Evolutionary conservation across 2,797 vertebrate genomes (phyloP), one percentile per base, ranked within the genome.

Genomic region (Pyrocephalus nanus): DNA sequence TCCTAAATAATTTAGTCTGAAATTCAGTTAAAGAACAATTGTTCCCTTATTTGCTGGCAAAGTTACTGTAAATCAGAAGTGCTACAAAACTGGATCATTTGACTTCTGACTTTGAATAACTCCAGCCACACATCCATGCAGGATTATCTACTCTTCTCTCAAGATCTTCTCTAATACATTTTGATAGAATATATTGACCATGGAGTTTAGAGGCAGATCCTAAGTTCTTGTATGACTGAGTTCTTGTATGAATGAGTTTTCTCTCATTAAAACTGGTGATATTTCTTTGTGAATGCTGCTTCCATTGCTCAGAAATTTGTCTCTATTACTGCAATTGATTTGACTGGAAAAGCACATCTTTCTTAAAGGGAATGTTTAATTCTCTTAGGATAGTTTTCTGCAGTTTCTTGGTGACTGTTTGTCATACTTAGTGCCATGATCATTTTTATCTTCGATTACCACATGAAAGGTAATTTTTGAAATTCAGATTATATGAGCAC

Each of bases 41-140:
- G 9, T 53, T 55, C 34, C 11, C 16, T 77, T 73, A 43, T 80
- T 89, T 76, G 11, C 43, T 90, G 38, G 60, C 26, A 73, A 79
- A 67, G 20, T 71, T 65, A 76, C 25, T 86, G 25, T 26, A 82
- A 91, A 74, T 73, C 45, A 75, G 54, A 65, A 86, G 15, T 53
- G 15, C 23, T 79, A 47, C 3, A 45, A 27, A 92, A 34, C 26
- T 15, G 26, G 22, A 77, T 43, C 10, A 47, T 91, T 92, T 88
- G 26, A n/a, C 54, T 94, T 88, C 61, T 86, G 43, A 57, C 12
- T 90, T 74, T 92, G 45, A 92, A 53, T 76, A 29, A 47, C 29
- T 69, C n/a, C 60, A 92, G 75, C 81, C 78, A 88, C 61, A 50
- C 50, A 55, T 8, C 15, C 42, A 15, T 57, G 19, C 53, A 86